Evolutionary conservation across 1,140 invertebrate species (phyloP).

Genomic region (Orchesella cincta): DNA sequence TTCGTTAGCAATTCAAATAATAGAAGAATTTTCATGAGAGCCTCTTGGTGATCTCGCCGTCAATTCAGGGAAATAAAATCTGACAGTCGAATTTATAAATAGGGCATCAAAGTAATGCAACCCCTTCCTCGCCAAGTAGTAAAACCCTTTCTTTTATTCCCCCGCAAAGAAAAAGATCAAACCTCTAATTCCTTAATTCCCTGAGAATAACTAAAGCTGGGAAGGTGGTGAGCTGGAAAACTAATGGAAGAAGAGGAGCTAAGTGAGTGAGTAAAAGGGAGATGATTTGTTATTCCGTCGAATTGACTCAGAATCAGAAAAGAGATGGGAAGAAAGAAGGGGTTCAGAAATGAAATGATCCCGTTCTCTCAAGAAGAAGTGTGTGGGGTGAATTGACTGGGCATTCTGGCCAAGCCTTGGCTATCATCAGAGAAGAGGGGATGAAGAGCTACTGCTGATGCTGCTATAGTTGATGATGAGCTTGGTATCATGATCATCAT

Average conservation of each 20-base stretch:
- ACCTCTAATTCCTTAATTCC: constrained; percentile 25
- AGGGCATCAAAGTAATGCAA: background rate
- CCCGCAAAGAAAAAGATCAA: constrained; percentile 14
- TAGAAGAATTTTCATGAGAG: too few species aligned
- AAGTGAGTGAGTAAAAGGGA: background rate
- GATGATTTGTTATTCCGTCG: constrained; percentile 13
- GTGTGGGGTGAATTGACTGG: constrained; percentile 20
- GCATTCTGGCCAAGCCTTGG: constrained; percentile 12
- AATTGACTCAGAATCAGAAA: constrained; percentile 6
- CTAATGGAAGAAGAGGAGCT: constrained; percentile 8
- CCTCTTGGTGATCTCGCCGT: constrained; percentile 27
- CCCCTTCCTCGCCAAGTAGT: background rate
- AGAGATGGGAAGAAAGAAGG: background rate
- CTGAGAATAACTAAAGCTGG: constrained; percentile 2
- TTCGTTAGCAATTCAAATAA: too few species aligned
- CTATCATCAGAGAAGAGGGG: constrained; percentile 17
- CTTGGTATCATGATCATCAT: background rate
- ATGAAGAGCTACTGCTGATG: constrained; percentile 21
- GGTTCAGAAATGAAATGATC: background rate
- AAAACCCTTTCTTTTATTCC: too few species aligned
- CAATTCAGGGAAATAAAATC: constrained; percentile 21
- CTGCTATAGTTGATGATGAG: constrained; percentile 24
- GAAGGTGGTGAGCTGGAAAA: constrained; percentile 23
- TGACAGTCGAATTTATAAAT: constrained; percentile 8
- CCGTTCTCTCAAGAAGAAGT: background rate